Conservation (phyloP, 2,797 vertebrate genomes). For the Gobio occitaniae region DNA sequence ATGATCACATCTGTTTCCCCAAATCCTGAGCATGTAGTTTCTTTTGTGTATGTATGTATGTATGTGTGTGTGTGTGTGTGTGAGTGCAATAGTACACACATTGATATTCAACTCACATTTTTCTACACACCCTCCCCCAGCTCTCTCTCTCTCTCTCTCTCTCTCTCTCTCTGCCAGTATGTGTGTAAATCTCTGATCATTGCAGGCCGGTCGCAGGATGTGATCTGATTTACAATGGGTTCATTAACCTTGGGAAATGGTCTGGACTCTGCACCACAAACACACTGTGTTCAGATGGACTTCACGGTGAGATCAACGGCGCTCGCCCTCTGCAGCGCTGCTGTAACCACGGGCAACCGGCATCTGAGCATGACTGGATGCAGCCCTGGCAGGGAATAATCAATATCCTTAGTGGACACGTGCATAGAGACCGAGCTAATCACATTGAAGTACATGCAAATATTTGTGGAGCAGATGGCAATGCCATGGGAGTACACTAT, state of each 20-base stretch:
- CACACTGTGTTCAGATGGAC: constrained; percentile 70
- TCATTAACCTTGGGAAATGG: constrained; percentile 82
- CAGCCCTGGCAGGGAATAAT: constrained; percentile 32
- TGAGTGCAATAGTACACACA: not conserved
- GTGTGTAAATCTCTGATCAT: constrained; percentile 61
- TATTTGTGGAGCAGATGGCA: constrained; percentile 23
- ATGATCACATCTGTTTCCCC: not conserved
- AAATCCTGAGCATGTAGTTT: not conserved
- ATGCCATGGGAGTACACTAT: not conserved
- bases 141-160: not conserved
- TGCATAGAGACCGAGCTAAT: constrained; percentile 6
- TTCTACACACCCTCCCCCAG: constrained; percentile 22
- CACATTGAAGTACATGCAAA: not conserved
- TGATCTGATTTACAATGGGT: constrained; percentile 82
- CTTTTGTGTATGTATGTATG: constrained; percentile 9
- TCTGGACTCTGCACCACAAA: constrained; percentile 65
- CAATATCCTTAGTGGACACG: constrained; percentile 43
- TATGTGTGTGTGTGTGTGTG: not conserved
- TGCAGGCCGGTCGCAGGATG: constrained; percentile 62
- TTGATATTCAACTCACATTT: constrained; percentile 63
- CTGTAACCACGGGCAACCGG: constrained; percentile 58
- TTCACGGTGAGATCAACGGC: constrained; percentile 59
- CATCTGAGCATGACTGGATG: constrained; percentile 16
- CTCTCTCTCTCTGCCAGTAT: constrained; percentile 11
- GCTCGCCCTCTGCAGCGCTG: constrained; percentile 23